These are phyloP conservation scores for Pagrus major DNA, from an alignment of 2,113 vertebrate species.

Conservation along the genomic window DNA sequence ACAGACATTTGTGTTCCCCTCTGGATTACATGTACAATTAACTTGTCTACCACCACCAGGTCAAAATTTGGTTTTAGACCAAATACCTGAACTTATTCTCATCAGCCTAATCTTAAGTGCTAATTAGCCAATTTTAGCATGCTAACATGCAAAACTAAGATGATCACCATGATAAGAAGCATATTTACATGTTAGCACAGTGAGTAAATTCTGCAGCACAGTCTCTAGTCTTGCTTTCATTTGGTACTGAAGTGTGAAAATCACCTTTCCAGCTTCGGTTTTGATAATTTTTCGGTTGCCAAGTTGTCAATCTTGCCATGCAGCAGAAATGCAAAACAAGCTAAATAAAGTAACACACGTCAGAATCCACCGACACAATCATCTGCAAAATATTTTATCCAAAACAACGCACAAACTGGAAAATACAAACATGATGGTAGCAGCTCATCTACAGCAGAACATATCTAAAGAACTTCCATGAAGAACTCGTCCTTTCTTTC, in stretches of 20 bases:
- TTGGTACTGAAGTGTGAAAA: conserved; percentile 46
- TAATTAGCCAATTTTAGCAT: background rate
- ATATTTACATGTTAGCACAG: background rate
- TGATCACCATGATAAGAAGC: background rate
- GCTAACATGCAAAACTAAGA: background rate
- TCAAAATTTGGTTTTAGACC: background rate
- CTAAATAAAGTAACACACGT: background rate
- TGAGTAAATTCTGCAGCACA: background rate
- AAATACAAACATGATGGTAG: conserved; percentile 32
- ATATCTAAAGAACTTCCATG: conserved; percentile 10
- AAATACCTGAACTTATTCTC: background rate
- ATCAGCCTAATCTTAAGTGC: background rate
- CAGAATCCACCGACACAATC: conserved; percentile 25
- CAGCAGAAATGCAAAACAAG: conserved; percentile 30
- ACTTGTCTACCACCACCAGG: too few species aligned
- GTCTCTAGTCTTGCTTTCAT: background rate
- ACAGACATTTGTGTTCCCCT: background rate
- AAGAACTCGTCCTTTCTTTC: conserved; percentile 37
- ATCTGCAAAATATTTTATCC: conserved; percentile 5
- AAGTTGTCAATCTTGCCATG: conserved; percentile 30
- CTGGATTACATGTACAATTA: background rate
- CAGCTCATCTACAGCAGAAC: conserved; percentile 8
- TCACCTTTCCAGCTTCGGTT: conserved; percentile 19
- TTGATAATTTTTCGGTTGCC: conserved; percentile 20
- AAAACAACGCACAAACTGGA: background rate